Base-by-base conservation (phyloP, 2,113 vertebrate genomes). In the Tetrax tetrax region DNA sequence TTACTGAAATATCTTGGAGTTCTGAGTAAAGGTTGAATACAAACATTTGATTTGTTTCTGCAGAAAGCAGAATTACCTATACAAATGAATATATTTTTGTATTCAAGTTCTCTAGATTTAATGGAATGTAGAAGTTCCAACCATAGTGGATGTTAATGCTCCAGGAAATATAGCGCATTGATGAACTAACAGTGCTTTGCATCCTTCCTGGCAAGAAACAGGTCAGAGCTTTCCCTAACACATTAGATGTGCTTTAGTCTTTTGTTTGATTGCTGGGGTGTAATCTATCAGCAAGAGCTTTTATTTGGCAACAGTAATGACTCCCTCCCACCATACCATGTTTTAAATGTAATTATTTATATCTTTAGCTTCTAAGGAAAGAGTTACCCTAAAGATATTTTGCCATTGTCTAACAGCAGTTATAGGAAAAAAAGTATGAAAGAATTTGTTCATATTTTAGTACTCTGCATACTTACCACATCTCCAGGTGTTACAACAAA, bases 321-420 rank as follows among this genome's bases (percentile, higher is more conserved):
- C 21, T 65, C 7, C 5, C 9, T 63, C 23, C 11, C 1, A 0
- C 8, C 1, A 3, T n/a, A 9, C 4, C 10, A 25, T 41, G 48
- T 77, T 66, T 66, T 48, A 22, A 22, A 43, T 29, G 4, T 22
- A 24, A 37, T 83, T 56, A 51, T 63, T 77, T 83, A 31, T 69
- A 17, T 59, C 31, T 92, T 37, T n/a, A 71, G 4, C 12, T 69
- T 89, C 21, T 68, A 79, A 61, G 69, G 22, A 82, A 77, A 59
- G 17, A 43, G 9, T 41, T 72, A 33, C 14, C 25, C 23, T 54
- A 53, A 87, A 47, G 29, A 43, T 71, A 75, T 51, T 76, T 81
- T 71, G 14, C 35, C 50, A 35, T 3, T 56, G 14, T 35, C 13
- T 76, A 83, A 82, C 29, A 90, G 41, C 8, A 94, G 22, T 8